Conservation (phyloP, 2,113 vertebrate species). For the Antechinus flavipes region DNA sequence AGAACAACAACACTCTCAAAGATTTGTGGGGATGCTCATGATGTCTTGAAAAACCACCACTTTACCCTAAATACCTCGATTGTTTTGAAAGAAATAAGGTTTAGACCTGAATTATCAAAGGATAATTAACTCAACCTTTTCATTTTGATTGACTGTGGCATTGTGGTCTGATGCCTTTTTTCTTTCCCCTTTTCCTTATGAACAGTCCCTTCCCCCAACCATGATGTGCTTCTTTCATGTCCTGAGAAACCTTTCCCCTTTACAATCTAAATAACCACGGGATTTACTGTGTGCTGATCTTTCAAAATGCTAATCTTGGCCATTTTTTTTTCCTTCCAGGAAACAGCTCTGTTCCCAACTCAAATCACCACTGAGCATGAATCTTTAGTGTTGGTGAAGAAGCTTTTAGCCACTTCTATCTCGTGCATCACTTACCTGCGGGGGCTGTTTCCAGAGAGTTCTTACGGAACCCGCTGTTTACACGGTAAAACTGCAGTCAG, state of each 20-base stretch:
- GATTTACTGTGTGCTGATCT: slow-evolving; percentile 38
- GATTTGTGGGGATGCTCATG: not conserved
- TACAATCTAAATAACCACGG: slow-evolving; percentile 3
- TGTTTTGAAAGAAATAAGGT: slow-evolving; percentile 40
- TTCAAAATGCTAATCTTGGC: slow-evolving; percentile 59
- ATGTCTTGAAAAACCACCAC: not conserved
- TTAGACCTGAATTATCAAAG: slow-evolving; percentile 47
- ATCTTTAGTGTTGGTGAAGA: slow-evolving; percentile 84
- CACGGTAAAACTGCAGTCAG: slow-evolving; percentile 80
- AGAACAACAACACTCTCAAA: not conserved
- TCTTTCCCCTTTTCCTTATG: slow-evolving; percentile 43
- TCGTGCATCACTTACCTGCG: slow-evolving; percentile 87
- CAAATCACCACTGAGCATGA: slow-evolving; percentile 76
- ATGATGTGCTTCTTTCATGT: slow-evolving; percentile 44
- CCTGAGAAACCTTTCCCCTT: slow-evolving; percentile 49
- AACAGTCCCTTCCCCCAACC: not conserved
- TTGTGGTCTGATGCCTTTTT: slow-evolving; percentile 44
- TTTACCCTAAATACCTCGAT: slow-evolving; percentile 10
- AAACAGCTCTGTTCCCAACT: slow-evolving; percentile 74
- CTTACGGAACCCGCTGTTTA: slow-evolving; percentile 82
- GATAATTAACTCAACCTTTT: slow-evolving; percentile 30
- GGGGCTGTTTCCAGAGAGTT: slow-evolving; percentile 87
- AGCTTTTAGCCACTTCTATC: slow-evolving; percentile 82
- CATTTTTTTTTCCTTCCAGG: slow-evolving; percentile 38
- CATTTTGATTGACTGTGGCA: slow-evolving; percentile 32